Evolutionary conservation across 2,888 invertebrate species (phyloP).

Genomic region (Ophion slaviceki): DNA sequence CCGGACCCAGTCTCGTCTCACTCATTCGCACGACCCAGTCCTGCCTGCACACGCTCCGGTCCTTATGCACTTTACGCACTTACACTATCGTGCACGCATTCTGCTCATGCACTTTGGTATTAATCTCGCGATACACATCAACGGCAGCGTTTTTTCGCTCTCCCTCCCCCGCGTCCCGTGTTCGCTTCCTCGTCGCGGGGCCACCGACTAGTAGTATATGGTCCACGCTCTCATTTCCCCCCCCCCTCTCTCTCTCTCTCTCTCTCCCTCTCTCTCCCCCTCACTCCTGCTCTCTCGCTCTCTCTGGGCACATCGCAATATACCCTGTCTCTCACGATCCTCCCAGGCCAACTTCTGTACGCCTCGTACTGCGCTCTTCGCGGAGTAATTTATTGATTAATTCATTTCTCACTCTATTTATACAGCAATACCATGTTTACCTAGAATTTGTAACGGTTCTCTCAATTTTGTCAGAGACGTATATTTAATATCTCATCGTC

Average conservation of each 20-base stretch:
- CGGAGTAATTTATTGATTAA: background rate
- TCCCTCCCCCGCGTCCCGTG: slow-evolving; percentile 12
- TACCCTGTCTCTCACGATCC: no score
- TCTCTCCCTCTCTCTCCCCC: background rate
- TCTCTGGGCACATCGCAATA: no score
- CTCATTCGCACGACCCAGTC: slow-evolving; percentile 40
- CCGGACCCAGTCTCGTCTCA: slow-evolving; percentile 49
- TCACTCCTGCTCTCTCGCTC: background rate
- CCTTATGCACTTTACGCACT: slow-evolving; percentile 66
- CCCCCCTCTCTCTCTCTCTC: slow-evolving; percentile 12
- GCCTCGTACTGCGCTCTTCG: no score
- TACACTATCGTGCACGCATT: slow-evolving; percentile 59
- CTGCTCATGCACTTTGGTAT: slow-evolving; percentile 46
- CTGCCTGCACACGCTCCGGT: slow-evolving; percentile 51
- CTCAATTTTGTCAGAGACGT: no score
- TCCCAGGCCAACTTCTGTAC: no score
- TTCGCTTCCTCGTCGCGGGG: background rate
- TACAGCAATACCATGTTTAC: no score
- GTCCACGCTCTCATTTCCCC: slow-evolving; percentile 56
- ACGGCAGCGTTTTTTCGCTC: slow-evolving; percentile 37
- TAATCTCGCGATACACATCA: slow-evolving; percentile 55
- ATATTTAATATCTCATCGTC: no score
- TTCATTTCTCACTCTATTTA: background rate
- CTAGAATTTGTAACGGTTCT: no score
- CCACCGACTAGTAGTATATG: slow-evolving; percentile 8